These are phyloP conservation scores for Exocentrus adspersus DNA, from an alignment of 2,888 invertebrate species.

Conservation along the genomic window DNA sequence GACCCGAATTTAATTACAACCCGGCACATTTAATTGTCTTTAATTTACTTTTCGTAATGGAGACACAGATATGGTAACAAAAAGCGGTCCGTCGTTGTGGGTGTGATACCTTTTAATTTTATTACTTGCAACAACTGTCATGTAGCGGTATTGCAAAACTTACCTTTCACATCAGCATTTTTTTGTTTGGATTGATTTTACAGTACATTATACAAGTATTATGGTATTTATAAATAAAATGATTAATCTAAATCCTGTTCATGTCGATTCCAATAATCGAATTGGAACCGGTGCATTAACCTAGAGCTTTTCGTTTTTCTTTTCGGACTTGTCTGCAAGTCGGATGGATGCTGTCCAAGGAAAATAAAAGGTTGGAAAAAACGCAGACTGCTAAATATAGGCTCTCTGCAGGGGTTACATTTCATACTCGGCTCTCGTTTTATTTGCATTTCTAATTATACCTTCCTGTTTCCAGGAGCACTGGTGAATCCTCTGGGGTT, in stretches of 20 bases:
- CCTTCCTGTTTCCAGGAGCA: conserved; percentile 19
- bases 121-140: neutral
- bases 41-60: neutral
- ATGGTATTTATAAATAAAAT: no score
- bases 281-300: neutral
- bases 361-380: conserved; percentile 22
- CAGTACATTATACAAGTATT: no score
- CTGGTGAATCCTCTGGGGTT: neutral
- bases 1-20: neutral
- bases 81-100: neutral
- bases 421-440: conserved; percentile 14
- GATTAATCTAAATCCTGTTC: no score
- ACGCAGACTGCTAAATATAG: conserved; percentile 29
- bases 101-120: neutral
- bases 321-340: neutral
- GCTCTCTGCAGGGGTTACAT: conserved; percentile 31
- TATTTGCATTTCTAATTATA: conserved; percentile 24
- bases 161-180: neutral
- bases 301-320: neutral
- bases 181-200: no score
- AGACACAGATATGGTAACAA: neutral
- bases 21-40: neutral
- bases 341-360: conserved; percentile 21
- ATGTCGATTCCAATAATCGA: no score
- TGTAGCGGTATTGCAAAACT: neutral